Base-by-base conservation (phyloP, 2,113 vertebrate genomes). In the Uria aalge region DNA sequence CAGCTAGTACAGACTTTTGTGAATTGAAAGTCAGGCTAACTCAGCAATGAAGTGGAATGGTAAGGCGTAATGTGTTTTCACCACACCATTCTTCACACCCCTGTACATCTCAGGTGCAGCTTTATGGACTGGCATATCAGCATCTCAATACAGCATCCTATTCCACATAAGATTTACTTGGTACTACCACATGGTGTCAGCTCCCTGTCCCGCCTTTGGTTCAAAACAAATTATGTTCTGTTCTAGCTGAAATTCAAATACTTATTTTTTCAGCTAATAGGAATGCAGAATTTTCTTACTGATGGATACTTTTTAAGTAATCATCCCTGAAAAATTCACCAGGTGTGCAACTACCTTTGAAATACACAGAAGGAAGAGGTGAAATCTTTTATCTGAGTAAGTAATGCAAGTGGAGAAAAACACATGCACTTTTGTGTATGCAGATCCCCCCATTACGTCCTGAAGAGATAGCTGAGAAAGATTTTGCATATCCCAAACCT, bases 341-440 rank as follows among this genome's bases (percentile, higher is more conserved):
- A 69, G 14, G 8, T 73, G 13, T 63, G 24, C 43, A 64, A 40
- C 11, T 9, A 29, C 23, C 53, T 77, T 43, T 72, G 23, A 73
- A 22, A 71, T 48, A 29, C 8, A 57, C 69, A 17, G 12, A 87
- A 73, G 18, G 8, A 90, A 90, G 23, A 69, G 1, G 20, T 43
- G 10, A 73, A 85, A 56, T 24, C 9, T 66, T 78, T 38, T 20
- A 32, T 60, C 8, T 43, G 57, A 48, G 7, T 20, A 76, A 92
- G 24, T 17, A 52, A 56, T 20, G 22, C 34, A 48, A 20, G 34
- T 75, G 24, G 16, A 78, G 30, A 71, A 48, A 88, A 67, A 62
- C 5, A 15, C 0, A 0, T 13, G 21, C 4, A 26, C 4, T 88
- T 90, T 62, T 57, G 34, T 6, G 7, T n/a, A 9, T 48, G 20